Evolutionary conservation across 1,140 invertebrate species (phyloP), one percentile per base, ranked within the genome.

Genomic region (Lordiphosa clarofinis): DNA sequence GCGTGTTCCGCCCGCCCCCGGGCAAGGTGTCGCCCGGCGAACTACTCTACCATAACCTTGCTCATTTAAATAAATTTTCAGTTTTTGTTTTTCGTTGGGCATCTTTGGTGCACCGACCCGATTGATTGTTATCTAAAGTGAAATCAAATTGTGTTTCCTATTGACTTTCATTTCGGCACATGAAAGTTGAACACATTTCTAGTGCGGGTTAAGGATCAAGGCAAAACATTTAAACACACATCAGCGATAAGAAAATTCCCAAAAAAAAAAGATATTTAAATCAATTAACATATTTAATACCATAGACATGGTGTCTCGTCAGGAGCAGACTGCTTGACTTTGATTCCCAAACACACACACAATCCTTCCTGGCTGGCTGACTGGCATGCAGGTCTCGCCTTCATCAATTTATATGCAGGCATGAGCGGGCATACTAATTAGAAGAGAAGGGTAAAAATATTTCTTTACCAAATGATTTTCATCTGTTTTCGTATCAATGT

Each of bases 341-440:
- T 65, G 52, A 36, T 70, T 53, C 71, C 56, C 48, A 33, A 50
- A 57, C 54, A 15, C 15, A 15, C 15, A 15, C 21, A 21, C 21
- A 21, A 21, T 21, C 21, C 21, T 21, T 35, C 44, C 64, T 58
- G 58, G 47, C 62, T 67, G 62, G 40, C 15, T 13, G 42, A 28
- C 7, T 38, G 66, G 56, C 62, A 75, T 61, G 69, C 76, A 66
- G 55, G 76, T 71, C 71, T 61, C 53, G 56, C 47, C 71, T 62
- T 69, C 60, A 70, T 75, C 67, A 48, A 36, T 48, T 75, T 70
- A 81, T 82, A 82, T 59, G 75, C 76, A 82, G 76, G 72, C 78
- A 72, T 81, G 75, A 82, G 58, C 75, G 67, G 72, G 75, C 76
- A 81, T 81, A 81, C 75, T 81, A 81, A 81, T 81, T 81, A 82